A percentile compares a stretch with the other conserved stretches of the same genome.
phyloP scores from a whole-genome alignment of 2,113 vertebrate species.

The Budorcas taxicolor region DNA sequence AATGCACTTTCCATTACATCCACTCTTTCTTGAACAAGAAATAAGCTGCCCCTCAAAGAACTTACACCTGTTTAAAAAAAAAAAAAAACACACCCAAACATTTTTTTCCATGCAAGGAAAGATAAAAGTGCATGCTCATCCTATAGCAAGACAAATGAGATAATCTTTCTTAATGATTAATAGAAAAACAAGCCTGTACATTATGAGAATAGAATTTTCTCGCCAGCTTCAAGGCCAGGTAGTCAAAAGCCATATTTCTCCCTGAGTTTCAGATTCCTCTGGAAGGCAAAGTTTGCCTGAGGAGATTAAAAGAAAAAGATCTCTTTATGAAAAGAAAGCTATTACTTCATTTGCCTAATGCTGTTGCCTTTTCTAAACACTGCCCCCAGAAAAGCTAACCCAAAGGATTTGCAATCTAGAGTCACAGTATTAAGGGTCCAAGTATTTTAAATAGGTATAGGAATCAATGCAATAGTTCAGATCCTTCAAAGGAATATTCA shows the following conservation, averaged over 20 bases:
- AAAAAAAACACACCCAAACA: not conserved
- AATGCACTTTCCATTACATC: not conserved
- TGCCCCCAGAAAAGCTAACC: slow-evolving; percentile 60
- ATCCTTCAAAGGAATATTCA: slow-evolving; percentile 49
- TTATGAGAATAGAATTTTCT: slow-evolving; percentile 63
- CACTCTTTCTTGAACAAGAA: not conserved
- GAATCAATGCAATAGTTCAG: slow-evolving; percentile 52
- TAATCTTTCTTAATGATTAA: not conserved
- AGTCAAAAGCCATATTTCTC: slow-evolving; percentile 67
- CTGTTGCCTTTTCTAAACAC: slow-evolving; percentile 61
- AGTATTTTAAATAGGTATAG: slow-evolving; percentile 74
- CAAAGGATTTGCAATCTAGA: slow-evolving; percentile 62
- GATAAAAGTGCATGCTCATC: not conserved
- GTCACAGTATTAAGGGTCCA: slow-evolving; percentile 67
- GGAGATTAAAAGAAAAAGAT: slow-evolving; percentile 62
- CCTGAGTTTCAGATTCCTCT: slow-evolving; percentile 59
- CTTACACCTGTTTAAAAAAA: not conserved
- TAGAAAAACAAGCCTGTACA: not conserved
- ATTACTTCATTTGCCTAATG: slow-evolving; percentile 57
- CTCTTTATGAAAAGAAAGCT: slow-evolving; percentile 62
- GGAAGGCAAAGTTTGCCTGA: slow-evolving; percentile 67
- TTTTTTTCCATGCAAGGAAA: not conserved
- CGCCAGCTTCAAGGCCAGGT: slow-evolving; percentile 52
- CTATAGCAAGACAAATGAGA: not conserved
- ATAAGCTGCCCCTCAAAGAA: not conserved